A percentile compares a stretch with the other conserved stretches of the same genome.
Conservation (phyloP, 2,797 vertebrate species). For the Mus caroli region DNA sequence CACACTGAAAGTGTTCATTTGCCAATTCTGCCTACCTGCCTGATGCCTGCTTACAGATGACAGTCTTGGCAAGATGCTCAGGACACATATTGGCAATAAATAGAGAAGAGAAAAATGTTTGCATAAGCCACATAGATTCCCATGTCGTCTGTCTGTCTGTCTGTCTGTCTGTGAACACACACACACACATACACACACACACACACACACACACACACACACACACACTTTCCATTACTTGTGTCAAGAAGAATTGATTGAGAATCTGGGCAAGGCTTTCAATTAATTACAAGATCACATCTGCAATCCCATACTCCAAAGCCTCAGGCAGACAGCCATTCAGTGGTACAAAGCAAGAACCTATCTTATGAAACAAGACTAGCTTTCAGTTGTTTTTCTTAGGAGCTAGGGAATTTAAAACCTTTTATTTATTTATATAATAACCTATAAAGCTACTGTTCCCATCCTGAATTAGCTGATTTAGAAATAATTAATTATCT, state of each 20-base stretch:
- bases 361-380: background rate
- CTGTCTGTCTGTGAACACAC: background rate
- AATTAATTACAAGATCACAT: background rate
- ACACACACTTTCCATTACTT: background rate
- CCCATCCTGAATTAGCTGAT: conserved; percentile 50
- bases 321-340: background rate
- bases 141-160: background rate
- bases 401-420: conserved; percentile 2
- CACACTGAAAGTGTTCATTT: background rate
- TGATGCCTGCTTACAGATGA: background rate
- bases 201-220: background rate
- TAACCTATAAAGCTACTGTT: conserved; percentile 14
- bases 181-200: background rate
- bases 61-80: background rate
- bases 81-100: background rate
- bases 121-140: background rate
- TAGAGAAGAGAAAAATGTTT: background rate
- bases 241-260: background rate
- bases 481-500: conserved; percentile 50
- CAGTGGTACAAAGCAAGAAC: background rate
- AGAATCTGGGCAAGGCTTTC: background rate
- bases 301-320: background rate
- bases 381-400: background rate
- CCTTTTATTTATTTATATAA: background rate
- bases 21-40: background rate